Evolutionary conservation across 2,797 vertebrate species (phyloP).

Genomic region (Poeciliopsis presidionis): DNA sequence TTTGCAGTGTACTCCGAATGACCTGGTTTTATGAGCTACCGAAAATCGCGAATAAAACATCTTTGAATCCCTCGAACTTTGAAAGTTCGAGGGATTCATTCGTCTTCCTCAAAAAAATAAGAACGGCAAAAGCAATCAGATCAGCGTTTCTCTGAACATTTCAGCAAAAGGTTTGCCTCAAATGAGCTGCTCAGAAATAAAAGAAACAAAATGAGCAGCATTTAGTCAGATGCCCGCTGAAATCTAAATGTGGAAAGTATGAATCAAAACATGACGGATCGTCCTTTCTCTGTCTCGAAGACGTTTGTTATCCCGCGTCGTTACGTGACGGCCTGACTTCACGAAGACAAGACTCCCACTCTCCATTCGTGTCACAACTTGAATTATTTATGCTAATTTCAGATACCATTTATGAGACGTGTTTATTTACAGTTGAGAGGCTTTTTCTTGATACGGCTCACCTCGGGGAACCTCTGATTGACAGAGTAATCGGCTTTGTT

Average conservation of each 20-base stretch:
- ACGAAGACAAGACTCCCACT: constrained; percentile 2
- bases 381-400: not conserved
- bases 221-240: not conserved
- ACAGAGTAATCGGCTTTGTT: not conserved
- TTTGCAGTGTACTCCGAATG: no score
- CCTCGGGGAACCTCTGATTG: not conserved
- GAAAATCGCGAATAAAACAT: not conserved
- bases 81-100: not conserved
- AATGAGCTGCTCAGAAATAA: not conserved
- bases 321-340: constrained; percentile 3
- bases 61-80: no score
- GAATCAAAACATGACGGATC: constrained; percentile 34
- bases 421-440: constrained; percentile 17
- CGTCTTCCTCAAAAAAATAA: not conserved
- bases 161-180: not conserved
- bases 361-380: not conserved
- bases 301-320: not conserved
- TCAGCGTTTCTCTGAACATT: not conserved
- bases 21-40: not conserved
- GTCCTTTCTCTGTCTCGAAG: not conserved
- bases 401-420: not conserved
- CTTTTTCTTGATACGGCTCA: not conserved
- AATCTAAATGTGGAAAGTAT: not conserved
- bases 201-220: constrained; percentile 2
- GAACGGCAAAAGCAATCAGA: not conserved